Evolutionary conservation across 2,888 invertebrate genomes (phyloP), one percentile per base, ranked within the genome.

Genomic region (Coenonympha arcania): DNA sequence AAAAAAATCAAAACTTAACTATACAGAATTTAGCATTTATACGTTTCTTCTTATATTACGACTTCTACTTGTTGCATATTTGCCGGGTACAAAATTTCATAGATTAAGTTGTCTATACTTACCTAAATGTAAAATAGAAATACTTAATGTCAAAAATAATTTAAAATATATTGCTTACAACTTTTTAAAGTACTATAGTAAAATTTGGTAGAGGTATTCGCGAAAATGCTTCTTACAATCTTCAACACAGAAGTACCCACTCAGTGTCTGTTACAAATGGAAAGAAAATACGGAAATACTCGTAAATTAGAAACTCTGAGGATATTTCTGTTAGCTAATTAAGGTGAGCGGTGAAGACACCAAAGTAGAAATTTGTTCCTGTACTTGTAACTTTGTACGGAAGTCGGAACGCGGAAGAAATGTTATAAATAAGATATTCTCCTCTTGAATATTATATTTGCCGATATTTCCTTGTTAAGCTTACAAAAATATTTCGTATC

Each of bases 261-360:
- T 20, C 20, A 13, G 13, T 26, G 41, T 33, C 19, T 13, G 40
- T 48, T n/a, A n/a, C n/a, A 49, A 49, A 49, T 49, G 20, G 30
- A 49, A 43, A 22, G 37, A 37, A 49, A 49, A 49, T 43, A 43
- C 37, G 13, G 9, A 24, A 24, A 24, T 24, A n/a, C n/a, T n/a
- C n/a, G n/a, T n/a, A 42, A 42, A 37, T 20, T 48, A 15, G 18
- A 28, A 41, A 30, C 26, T 18, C 22, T 13, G 30, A 42, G 31
- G 42, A 42, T 42, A 43, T 49, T 48, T 49, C 22, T 37, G 43
- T 39, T 43, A 34, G 43, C 28, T 49, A 49, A 43, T 49, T 43
- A 49, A 37, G 36, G 37, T 49, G 43, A 49, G 37, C 30, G 43
- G 41, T 34, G 42, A 43, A 42, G n/a, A 20, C 2, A 28, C 34